A percentile compares a stretch with the other conserved stretches of the same genome.
Conservation (phyloP, 2,888 invertebrate genomes). For the Apeira syringaria region DNA sequence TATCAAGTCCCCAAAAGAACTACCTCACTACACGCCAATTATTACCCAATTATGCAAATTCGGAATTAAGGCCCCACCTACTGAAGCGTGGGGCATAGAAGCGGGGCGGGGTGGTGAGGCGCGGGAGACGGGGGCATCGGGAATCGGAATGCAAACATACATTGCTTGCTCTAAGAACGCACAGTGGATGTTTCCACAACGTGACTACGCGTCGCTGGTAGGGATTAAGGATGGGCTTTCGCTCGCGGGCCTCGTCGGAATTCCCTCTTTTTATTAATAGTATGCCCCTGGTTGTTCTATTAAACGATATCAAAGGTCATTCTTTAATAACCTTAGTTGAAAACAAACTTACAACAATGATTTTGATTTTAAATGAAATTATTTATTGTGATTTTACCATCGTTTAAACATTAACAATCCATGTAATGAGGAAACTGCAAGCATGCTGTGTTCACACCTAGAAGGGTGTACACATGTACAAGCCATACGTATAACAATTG, state of each 20-base stretch:
- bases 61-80: background rate
- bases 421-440: no score
- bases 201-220: conserved; percentile 41
- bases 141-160: conserved; percentile 17
- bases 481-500: no score
- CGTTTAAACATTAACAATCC: no score
- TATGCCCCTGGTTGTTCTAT: conserved; percentile 23
- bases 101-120: background rate
- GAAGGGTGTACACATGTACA: no score
- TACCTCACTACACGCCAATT: conserved; percentile 7
- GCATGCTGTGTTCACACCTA: no score
- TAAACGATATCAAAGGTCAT: conserved; percentile 27
- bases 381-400: no score
- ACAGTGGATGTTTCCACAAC: conserved; percentile 41
- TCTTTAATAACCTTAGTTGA: background rate
- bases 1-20: conserved; percentile 14
- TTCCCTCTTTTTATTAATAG: conserved; percentile 23
- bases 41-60: conserved; percentile 18
- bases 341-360: no score
- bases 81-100: background rate
- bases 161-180: conserved; percentile 36
- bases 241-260: conserved; percentile 9
- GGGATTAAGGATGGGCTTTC: conserved; percentile 43
- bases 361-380: no score
- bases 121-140: background rate